These are phyloP conservation scores for Pteropus rufus DNA, from an alignment of 2,797 vertebrate genomes.

Conservation along the genomic window DNA sequence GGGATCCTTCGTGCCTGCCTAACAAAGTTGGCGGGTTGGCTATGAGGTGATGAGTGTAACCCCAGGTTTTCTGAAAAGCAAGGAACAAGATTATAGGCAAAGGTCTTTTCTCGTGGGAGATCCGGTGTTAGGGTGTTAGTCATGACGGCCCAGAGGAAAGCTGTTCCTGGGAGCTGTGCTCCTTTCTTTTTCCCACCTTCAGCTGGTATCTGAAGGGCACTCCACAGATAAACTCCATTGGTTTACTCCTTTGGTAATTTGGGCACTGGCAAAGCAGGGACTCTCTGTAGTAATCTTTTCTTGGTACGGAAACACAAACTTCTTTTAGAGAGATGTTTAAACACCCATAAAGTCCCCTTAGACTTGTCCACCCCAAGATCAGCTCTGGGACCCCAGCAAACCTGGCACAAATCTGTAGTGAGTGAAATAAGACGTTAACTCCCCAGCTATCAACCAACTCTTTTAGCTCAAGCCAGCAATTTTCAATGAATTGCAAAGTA, in stretches of 20 bases:
- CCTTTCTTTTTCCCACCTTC: neutral
- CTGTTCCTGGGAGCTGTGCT: neutral
- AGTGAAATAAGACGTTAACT: neutral
- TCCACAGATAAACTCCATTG: neutral
- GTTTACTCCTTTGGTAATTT: constrained; percentile 61
- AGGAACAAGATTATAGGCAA: neutral
- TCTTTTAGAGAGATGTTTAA: constrained; percentile 33
- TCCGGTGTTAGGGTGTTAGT: neutral
- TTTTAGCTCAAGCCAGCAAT: neutral
- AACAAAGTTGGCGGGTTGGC: neutral
- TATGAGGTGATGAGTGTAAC: neutral
- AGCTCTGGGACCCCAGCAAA: constrained; percentile 7
- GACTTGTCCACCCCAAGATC: neutral
- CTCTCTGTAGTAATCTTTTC: constrained; percentile 35
- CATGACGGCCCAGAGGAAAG: neutral
- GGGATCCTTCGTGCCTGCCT: neutral
- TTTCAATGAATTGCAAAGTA: constrained; percentile 65
- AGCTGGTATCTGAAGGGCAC: constrained; percentile 14
- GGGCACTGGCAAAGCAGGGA: constrained; percentile 46
- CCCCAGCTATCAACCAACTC: neutral
- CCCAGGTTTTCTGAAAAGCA: neutral
- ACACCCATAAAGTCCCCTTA: constrained; percentile 19
- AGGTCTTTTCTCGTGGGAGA: neutral
- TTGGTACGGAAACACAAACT: constrained; percentile 26
- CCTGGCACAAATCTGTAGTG: neutral